A percentile compares a stretch with the other conserved stretches of the same genome.
phyloP scores from a whole-genome alignment of 2,113 vertebrate genomes.

The Mormoops blainvillei region DNA sequence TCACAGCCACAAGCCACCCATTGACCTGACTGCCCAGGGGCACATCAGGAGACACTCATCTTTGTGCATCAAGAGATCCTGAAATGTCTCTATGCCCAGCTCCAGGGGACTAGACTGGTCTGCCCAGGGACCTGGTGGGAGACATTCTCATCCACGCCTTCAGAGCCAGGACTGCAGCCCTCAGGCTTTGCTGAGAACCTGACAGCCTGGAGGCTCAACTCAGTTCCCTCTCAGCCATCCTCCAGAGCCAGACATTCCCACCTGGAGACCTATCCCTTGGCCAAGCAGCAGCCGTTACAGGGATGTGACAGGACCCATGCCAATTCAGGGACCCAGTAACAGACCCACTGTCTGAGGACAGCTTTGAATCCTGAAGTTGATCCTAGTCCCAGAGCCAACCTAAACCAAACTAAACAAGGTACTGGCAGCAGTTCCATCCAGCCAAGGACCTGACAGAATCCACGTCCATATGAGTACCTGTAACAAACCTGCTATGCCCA shows the following conservation, averaged over 20 bases:
- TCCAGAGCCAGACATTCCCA: not conserved
- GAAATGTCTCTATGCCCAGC: not conserved
- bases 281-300: not conserved
- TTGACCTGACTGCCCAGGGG: not conserved
- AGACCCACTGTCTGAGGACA: not conserved
- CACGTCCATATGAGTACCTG: too few species aligned
- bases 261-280: not conserved
- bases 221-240: not conserved
- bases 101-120: not conserved
- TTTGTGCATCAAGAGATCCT: not conserved
- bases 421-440: not conserved
- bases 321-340: not conserved
- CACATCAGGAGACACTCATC: not conserved
- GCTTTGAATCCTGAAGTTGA: not conserved
- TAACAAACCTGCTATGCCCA: not conserved
- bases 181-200: not conserved
- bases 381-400: not conserved
- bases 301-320: not conserved
- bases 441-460: not conserved
- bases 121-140: not conserved
- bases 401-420: not conserved
- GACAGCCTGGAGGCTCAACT: not conserved
- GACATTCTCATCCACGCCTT: not conserved
- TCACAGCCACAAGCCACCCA: too few species aligned
- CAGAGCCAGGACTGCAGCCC: not conserved